phyloP scores from a whole-genome alignment of 2,113 vertebrate genomes.

The Pteropus alecto region DNA sequence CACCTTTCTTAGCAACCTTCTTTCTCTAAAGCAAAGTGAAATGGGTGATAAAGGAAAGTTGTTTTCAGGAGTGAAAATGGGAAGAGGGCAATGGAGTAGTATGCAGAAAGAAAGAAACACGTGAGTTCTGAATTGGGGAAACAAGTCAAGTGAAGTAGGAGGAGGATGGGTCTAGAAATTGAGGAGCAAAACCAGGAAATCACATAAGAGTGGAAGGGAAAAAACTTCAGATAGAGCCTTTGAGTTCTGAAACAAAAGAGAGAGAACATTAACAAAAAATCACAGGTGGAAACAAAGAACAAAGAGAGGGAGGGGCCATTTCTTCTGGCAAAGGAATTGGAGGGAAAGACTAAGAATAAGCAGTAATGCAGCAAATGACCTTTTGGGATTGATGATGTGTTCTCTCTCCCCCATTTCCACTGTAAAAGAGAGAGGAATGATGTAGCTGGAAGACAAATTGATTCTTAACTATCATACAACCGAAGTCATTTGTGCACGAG shows the following conservation, averaged over 20 bases:
- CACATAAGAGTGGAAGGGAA: neutral
- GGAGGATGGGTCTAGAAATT: neutral
- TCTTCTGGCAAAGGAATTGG: neutral
- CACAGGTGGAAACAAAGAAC: neutral
- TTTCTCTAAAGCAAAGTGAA: neutral
- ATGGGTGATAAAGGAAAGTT: neutral
- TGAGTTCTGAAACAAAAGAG: neutral
- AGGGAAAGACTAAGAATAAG: neutral
- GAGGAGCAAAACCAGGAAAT: neutral
- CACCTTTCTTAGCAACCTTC: neutral
- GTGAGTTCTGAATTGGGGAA: neutral
- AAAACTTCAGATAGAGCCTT: neutral
- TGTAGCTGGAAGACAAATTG: neutral
- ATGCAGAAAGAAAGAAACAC: neutral
- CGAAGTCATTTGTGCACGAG: neutral
- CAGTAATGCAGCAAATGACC: neutral
- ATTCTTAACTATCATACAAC: neutral
- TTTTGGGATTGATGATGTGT: neutral
- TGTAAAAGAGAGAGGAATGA: neutral
- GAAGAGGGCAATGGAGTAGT: neutral
- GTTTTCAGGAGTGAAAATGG: neutral
- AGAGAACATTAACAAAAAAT: neutral
- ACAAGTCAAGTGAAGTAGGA: neutral
- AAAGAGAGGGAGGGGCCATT: neutral
- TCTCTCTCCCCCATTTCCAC: neutral